Percentiles rank a stretch among this genome's conserved stretches.
Conservation (phyloP, 2,113 vertebrate genomes). For the Mungos mungo region DNA sequence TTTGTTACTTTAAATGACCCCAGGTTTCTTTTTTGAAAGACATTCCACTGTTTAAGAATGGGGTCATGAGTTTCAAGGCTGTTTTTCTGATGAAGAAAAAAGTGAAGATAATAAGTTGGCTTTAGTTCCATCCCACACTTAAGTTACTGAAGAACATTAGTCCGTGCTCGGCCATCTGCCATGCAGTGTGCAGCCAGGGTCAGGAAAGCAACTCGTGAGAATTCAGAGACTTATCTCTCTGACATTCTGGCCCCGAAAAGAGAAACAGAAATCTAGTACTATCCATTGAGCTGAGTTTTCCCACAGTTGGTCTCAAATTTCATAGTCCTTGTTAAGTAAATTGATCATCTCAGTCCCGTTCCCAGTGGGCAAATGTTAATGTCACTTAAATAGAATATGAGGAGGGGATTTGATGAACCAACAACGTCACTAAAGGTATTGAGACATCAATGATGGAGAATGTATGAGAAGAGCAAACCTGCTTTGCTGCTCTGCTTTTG, state of each 20-base stretch:
- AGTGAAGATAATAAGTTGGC: constrained; percentile 72
- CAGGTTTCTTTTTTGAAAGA: neutral
- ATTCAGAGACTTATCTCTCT: constrained; percentile 70
- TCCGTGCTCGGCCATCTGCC: constrained; percentile 70
- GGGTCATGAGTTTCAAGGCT: constrained; percentile 64
- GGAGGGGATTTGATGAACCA: constrained; percentile 40
- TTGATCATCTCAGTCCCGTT: constrained; percentile 64
- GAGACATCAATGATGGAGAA: neutral
- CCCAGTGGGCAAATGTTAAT: constrained; percentile 60
- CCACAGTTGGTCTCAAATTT: constrained; percentile 72
- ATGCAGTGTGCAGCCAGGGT: constrained; percentile 21
- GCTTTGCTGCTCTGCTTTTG: neutral
- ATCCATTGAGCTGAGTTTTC: constrained; percentile 69
- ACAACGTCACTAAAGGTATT: constrained; percentile 16
- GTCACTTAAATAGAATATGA: constrained; percentile 58
- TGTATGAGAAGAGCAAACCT: neutral
- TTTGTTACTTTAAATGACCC: constrained; percentile 53
- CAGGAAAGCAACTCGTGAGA: constrained; percentile 46
- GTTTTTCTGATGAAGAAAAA: constrained; percentile 60
- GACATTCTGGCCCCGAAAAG: constrained; percentile 69
- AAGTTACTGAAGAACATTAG: constrained; percentile 64
- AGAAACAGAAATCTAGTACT: constrained; percentile 57
- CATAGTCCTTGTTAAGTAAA: constrained; percentile 66
- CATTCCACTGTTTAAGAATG: constrained; percentile 42
- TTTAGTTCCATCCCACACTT: constrained; percentile 58